phyloP scores from a whole-genome alignment of 2,888 invertebrate species.

The Seira ritae region DNA sequence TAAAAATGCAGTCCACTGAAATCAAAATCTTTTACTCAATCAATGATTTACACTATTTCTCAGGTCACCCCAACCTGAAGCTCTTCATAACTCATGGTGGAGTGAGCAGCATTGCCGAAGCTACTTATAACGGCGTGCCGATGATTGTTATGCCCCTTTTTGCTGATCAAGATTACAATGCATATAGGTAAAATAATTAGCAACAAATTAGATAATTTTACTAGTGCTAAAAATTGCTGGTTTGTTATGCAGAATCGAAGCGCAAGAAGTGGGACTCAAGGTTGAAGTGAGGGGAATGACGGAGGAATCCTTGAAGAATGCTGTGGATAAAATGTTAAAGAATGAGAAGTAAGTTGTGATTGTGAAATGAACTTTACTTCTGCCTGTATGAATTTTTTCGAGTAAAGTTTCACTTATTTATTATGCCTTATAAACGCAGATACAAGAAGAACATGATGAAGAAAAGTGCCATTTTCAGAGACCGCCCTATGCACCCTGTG shows the following conservation, averaged over 20 bases:
- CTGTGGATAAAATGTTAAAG: conserved; percentile 57
- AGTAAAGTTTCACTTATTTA: not conserved
- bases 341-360: conserved; percentile 58
- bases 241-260: conserved; percentile 61
- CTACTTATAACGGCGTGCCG: conserved; percentile 69
- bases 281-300: conserved; percentile 67
- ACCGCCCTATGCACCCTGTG: conserved; percentile 65
- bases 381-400: not conserved
- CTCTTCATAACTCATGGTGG: conserved; percentile 71
- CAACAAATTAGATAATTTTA: not conserved
- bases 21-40: not conserved
- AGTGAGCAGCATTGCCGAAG: conserved; percentile 69
- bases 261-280: conserved; percentile 69
- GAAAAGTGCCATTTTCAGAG: conserved; percentile 63
- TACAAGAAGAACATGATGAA: conserved; percentile 69
- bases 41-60: not conserved
- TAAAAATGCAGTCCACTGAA: not conserved
- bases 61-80: conserved; percentile 69
- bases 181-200: conserved; percentile 35
- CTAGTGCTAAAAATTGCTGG: not conserved
- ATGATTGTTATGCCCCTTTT: conserved; percentile 68
- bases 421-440: conserved; percentile 27
- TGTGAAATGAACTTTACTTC: not conserved
- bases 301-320: conserved; percentile 53
- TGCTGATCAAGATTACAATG: conserved; percentile 72